A percentile compares a stretch with the other conserved stretches of the same genome.
Evolutionary conservation across 2,888 invertebrate species (phyloP).

Genomic region (Euplexia lucipara): DNA sequence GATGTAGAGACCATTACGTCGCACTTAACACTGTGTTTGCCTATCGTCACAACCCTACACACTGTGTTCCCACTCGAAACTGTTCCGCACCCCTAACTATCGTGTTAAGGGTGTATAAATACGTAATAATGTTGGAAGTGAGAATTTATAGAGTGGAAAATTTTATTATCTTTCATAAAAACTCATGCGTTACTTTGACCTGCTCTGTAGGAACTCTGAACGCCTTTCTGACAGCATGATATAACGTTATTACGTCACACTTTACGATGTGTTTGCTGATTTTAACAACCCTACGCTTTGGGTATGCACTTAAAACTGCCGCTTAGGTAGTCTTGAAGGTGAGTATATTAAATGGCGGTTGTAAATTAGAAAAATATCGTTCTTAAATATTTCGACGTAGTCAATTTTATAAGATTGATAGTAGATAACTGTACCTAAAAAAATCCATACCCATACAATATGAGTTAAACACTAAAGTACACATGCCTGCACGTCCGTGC

Average conservation of each 20-base stretch:
- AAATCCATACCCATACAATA: too few relatives aligned
- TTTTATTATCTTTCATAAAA: slow-evolving; percentile 2
- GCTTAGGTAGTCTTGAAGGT: not conserved
- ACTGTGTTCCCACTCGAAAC: slow-evolving; percentile 35
- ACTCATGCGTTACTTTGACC: not conserved
- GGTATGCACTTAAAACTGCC: slow-evolving; percentile 31
- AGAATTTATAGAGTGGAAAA: not conserved
- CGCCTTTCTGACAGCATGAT: not conserved
- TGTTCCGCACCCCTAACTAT: slow-evolving; percentile 19
- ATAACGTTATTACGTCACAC: not conserved
- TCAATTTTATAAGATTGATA: not conserved
- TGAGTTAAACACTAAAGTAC: too few relatives aligned
- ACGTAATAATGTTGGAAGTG: slow-evolving; percentile 18
- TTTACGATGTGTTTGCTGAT: slow-evolving; percentile 22
- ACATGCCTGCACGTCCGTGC: too few relatives aligned
- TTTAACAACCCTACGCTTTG: slow-evolving; percentile 6
- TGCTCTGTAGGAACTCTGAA: not conserved
- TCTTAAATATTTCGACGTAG: too few relatives aligned
- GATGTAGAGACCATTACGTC: slow-evolving; percentile 74
- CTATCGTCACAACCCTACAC: slow-evolving; percentile 61
- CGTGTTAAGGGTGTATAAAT: slow-evolving; percentile 19
- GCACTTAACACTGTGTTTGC: slow-evolving; percentile 78
- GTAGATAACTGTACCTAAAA: too few relatives aligned
- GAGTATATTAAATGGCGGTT: not conserved
- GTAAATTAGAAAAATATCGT: not conserved